Base-by-base conservation (phyloP, 2,113 vertebrate species). In the Pagrus major region DNA sequence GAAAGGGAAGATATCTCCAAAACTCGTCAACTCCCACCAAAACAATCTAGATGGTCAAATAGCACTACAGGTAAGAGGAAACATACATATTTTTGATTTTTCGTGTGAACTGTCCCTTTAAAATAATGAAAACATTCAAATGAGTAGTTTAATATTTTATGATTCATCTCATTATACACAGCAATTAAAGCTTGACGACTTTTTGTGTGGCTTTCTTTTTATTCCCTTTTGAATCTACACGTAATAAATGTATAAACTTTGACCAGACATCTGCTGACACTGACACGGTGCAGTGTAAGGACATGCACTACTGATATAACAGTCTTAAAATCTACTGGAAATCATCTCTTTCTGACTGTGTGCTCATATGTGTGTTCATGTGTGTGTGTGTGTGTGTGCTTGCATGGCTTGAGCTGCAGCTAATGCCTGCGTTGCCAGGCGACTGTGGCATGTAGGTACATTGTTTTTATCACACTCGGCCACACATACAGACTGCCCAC, bases 371-470 rank as follows among this genome's bases (percentile, higher is more conserved):
- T 46, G 41, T 44, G 16, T 33, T 42, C 51, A 12, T 33, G 44
- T 47, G 63, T 47, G 18, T n/a, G 64, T 23, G 49, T 31, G 37
- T 21, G 16, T 25, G 33, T 18, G 4, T 8, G 9, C 31, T 63
- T 46, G 76, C 31, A 41, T 78, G 75, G 67, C 41, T 54, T 71
- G 73, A 80, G 55, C 65, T 16, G 25, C 31, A 11, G 55, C 58
- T 51, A 55, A 86, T 64, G 81, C 71, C 76, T 71, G 71, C 9
- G 92, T 95, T 94, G 90, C 94, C 84, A 87, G 81, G 94, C 88
- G 80, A 94, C 92, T 29, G 74, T 72, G 88, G 86, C 83, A 82
- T 85, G 82, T 78, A 89, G 88, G 86, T 85, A 84, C 81, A 92
- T 81, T 86, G 89, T 90, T 90, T 89, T 90, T 84, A 82, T 87